Conservation (phyloP, 1,140 invertebrate species). For the Dermatophagoides farinae region DNA sequence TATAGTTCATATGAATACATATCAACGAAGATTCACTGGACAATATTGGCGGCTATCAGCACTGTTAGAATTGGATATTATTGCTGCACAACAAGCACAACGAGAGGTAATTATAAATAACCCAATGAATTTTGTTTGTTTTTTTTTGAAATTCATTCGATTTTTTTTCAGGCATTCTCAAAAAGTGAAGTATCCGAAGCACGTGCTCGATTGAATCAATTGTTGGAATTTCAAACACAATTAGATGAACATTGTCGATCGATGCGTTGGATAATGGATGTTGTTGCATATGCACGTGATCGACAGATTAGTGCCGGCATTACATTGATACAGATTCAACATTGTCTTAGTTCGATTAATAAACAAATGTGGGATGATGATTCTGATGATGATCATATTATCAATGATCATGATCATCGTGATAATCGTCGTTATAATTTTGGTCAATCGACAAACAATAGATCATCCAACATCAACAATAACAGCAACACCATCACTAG, state of each 20-base stretch:
- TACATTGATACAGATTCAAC: slow-evolving; percentile 15
- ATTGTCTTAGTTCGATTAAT: background rate
- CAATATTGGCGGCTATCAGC: slow-evolving; percentile 74
- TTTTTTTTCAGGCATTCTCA: slow-evolving; percentile 49
- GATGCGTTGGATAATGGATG: slow-evolving; percentile 80
- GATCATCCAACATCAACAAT: background rate
- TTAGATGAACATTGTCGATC: slow-evolving; percentile 72
- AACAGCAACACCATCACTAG: background rate
- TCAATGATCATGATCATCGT: background rate
- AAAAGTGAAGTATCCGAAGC: slow-evolving; percentile 59
- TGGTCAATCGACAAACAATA: background rate
- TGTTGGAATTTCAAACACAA: slow-evolving; percentile 58
- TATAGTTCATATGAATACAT: slow-evolving; percentile 63
- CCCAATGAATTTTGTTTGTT: slow-evolving; percentile 11
- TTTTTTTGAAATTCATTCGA: background rate
- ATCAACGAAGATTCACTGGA: slow-evolving; percentile 63
- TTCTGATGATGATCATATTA: background rate
- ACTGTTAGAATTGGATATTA: slow-evolving; percentile 72
- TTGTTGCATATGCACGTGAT: slow-evolving; percentile 73
- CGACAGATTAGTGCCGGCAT: slow-evolving; percentile 31
- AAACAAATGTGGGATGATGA: slow-evolving; percentile 1
- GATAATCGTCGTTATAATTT: too few species aligned
- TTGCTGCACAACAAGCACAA: slow-evolving; percentile 70
- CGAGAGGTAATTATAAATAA: too few species aligned
- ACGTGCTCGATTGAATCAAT: slow-evolving; percentile 53